These are phyloP conservation scores for Agapornis roseicollis DNA, from an alignment of 2,113 vertebrate genomes.

Conservation along the genomic window DNA sequence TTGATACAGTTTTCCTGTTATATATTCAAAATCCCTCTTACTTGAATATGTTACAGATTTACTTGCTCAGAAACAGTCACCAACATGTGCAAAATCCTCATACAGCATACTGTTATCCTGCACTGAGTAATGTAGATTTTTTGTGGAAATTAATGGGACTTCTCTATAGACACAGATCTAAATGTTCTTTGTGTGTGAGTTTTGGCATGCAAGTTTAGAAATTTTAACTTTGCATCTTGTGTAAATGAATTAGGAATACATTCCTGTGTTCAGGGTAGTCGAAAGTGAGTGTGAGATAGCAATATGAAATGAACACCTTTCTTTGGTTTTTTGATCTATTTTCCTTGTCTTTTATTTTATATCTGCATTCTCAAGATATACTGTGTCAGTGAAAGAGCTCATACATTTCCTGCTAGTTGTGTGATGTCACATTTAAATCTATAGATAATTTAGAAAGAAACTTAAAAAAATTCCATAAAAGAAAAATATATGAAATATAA, in stretches of 20 bases:
- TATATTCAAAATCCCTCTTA: no score
- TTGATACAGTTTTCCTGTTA: no score
- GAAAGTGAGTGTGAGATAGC: not conserved
- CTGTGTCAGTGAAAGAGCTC: not conserved
- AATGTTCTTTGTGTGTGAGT: no score
- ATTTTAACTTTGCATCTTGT: not conserved
- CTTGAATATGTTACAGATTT: no score
- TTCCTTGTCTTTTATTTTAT: not conserved
- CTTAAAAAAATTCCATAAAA: not conserved
- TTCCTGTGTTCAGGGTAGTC: not conserved
- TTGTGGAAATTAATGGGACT: no score
- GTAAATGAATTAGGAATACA: not conserved
- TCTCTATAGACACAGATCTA: no score
- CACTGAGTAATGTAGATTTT: no score
- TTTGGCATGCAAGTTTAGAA: no score
- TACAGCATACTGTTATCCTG: no score
- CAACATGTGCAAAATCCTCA: no score
- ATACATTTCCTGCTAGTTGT: not conserved
- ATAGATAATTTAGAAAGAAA: not conserved
- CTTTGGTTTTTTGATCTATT: not conserved
- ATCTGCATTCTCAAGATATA: not conserved
- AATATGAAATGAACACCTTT: not conserved
- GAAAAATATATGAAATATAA: not conserved
- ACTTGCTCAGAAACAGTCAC: no score
- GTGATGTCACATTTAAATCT: not conserved